phyloP scores from a whole-genome alignment of 2,888 invertebrate genomes.

The Elaeidobius kamerunicus region DNA sequence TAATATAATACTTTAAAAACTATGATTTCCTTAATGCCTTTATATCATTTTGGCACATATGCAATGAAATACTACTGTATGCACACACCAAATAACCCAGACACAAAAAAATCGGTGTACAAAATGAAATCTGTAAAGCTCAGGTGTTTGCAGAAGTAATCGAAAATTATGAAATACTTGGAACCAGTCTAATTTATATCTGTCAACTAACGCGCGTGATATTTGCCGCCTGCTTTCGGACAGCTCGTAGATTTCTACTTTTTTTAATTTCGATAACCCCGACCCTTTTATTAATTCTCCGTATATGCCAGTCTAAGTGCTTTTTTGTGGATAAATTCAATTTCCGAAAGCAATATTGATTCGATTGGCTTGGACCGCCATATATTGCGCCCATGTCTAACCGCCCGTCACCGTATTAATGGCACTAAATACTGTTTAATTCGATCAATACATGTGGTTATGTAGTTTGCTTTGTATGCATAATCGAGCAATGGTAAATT shows the following conservation, averaged over 20 bases:
- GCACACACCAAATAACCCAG: too few species aligned
- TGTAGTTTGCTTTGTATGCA: too few species aligned
- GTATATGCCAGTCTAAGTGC: slow-evolving; percentile 21
- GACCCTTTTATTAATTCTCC: slow-evolving; percentile 18
- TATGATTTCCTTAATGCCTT: too few species aligned
- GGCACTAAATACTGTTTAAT: slow-evolving; percentile 9
- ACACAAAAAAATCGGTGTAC: too few species aligned
- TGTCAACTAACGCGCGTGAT: slow-evolving; percentile 9
- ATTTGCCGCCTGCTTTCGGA: slow-evolving; percentile 15
- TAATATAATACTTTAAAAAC: too few species aligned
- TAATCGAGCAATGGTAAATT: too few species aligned
- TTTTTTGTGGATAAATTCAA: slow-evolving; percentile 24
- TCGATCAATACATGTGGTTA: slow-evolving; percentile 2
- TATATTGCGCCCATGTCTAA: slow-evolving; percentile 20
- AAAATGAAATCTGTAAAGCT: neutral
- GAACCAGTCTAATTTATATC: slow-evolving; percentile 9
- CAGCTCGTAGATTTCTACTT: slow-evolving; percentile 3
- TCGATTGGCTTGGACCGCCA: slow-evolving; percentile 19
- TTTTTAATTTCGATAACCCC: slow-evolving; percentile 20
- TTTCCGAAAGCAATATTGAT: slow-evolving; percentile 23
- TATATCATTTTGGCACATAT: too few species aligned
- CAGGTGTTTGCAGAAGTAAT: neutral
- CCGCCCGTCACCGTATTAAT: slow-evolving; percentile 9
- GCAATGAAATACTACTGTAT: too few species aligned
- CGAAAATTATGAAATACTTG: neutral